Evolutionary conservation across 2,888 invertebrate species (phyloP), one percentile per base, ranked within the genome.

Genomic region (Eupithecia insigniata): DNA sequence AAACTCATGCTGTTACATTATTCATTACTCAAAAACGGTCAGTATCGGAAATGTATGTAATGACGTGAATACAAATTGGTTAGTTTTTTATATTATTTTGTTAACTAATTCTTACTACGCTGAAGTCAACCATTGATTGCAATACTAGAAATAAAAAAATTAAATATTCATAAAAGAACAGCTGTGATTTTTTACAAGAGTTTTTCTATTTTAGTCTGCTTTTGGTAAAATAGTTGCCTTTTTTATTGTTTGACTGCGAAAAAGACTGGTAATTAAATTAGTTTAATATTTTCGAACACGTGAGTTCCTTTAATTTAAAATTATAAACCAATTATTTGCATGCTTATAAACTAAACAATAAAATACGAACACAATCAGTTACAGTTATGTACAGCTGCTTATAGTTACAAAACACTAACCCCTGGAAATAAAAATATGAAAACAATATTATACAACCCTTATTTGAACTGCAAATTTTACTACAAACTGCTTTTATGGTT

Each of bases 361-460:
- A 76, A 86, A 76, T 75, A 78, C 77, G 81, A 86, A 85, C 83
- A 86, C 85, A 87, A 82, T 82, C 71, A 76, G 78, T 81, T 76
- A 34, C 76, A 78, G n/a, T 77, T 72, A 81, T 46, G n/a, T n/a
- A 83, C 81, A 85, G 81, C 81, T 82, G 78, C 82, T 73, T 76
- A 62, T 71, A 67, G n/a, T 69, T 67, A 68, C 77, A 70, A 69
- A 73, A 75, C 73, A 69, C 70, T 30, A 26, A 69, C 30, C 60
- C 36, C n/a, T 34, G 3, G 34, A 58, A 69, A 66, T 58, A 62
- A 67, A 67, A 67, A 34, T 26, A 62, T 26, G 64, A 66, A 60
- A 66, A 73, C 30, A 65, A 70, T 58, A 58, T 12, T 65, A 69
- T 66, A 69, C 71, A 66, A 74, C 71, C 73, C 62, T 61, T 51